Evolutionary conservation across 1,140 invertebrate species (phyloP).

Genomic region (Delia radicum): DNA sequence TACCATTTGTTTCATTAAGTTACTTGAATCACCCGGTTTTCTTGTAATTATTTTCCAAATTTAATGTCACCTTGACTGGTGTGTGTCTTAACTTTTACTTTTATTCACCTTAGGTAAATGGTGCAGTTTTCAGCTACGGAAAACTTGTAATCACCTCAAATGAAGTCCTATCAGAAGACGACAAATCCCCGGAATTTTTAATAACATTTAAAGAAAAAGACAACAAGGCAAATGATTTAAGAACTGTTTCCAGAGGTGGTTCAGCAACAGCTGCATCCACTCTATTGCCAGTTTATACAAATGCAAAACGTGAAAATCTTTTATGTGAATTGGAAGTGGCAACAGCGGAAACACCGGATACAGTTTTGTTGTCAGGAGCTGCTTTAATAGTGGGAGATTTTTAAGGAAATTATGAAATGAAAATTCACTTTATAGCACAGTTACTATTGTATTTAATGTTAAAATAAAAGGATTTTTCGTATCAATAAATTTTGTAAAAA

Average conservation of each 20-base stretch:
- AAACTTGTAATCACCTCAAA: slow-evolving; percentile 20
- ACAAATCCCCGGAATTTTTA: slow-evolving; percentile 25
- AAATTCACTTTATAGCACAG: neutral
- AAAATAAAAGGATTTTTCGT: neutral
- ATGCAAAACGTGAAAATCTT: slow-evolving; percentile 39
- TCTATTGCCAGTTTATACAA: slow-evolving; percentile 41
- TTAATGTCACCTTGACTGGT: neutral
- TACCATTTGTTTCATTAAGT: too few species aligned
- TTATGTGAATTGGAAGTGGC: slow-evolving; percentile 43
- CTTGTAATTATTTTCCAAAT: too few species aligned
- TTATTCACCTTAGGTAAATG: slow-evolving; percentile 30
- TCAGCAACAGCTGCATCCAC: neutral
- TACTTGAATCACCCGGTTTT: too few species aligned
- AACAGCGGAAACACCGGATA: slow-evolving; percentile 32
- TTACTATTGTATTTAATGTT: too few species aligned
- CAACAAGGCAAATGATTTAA: neutral
- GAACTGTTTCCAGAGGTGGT: neutral
- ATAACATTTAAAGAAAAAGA: slow-evolving; percentile 20
- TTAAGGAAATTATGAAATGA: slow-evolving; percentile 21
- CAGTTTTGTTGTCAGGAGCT: slow-evolving; percentile 46
- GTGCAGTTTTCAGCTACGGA: slow-evolving; percentile 28
- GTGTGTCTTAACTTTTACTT: neutral
- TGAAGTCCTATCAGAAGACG: neutral
- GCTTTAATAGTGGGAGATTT: slow-evolving; percentile 48
- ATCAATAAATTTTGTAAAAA: neutral